Conservation (phyloP, 2,797 vertebrate genomes). For the Lutra lutra region DNA sequence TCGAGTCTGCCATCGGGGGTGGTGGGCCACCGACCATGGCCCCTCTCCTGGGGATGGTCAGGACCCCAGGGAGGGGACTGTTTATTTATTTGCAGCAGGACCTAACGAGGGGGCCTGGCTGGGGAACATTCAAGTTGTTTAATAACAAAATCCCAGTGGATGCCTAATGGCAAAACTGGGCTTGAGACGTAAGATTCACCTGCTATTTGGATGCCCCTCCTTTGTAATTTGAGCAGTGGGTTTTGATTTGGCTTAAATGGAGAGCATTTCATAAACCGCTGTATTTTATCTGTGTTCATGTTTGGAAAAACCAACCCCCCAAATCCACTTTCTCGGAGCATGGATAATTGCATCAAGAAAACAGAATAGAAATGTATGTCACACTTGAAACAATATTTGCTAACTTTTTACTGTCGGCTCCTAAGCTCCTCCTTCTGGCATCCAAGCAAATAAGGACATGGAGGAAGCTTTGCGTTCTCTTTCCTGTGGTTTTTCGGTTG, state of each 20-base stretch:
- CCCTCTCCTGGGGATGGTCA: slow-evolving; percentile 62
- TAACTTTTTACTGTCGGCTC: background rate
- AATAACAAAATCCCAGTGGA: background rate
- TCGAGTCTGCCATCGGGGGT: slow-evolving; percentile 58
- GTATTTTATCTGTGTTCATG: background rate
- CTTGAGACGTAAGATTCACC: background rate
- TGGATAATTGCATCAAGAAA: background rate
- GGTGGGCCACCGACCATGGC: slow-evolving; percentile 45
- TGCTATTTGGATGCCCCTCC: background rate
- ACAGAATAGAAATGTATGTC: background rate
- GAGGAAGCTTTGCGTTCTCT: background rate
- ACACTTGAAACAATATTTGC: background rate
- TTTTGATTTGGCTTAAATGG: background rate
- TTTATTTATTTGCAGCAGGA: slow-evolving; percentile 20
- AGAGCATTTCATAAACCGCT: background rate
- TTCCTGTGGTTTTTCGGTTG: background rate
- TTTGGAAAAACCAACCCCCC: background rate
- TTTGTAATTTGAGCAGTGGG: background rate
- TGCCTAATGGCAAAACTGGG: background rate
- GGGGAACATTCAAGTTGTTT: background rate
- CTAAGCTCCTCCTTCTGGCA: background rate
- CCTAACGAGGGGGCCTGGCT: background rate
- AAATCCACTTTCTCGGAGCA: background rate
- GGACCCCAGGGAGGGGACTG: background rate
- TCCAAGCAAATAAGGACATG: background rate